Percentiles rank a stretch among this genome's conserved stretches.
Conservation (phyloP, 2,797 vertebrate species). For the Mormyrops boulengeri region DNA sequence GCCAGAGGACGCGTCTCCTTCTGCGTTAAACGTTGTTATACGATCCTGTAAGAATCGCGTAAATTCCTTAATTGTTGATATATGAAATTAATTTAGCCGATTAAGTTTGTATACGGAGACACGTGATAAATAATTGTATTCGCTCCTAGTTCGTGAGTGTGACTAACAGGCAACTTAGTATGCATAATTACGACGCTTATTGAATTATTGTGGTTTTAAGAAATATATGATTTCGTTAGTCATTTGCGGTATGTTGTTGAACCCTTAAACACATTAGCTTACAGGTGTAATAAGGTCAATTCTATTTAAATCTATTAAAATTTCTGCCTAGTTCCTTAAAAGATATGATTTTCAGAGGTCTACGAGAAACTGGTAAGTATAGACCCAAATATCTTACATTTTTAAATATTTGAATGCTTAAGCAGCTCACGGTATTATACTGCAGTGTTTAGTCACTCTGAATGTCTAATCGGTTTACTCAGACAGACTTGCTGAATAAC, state of each 20-base stretch:
- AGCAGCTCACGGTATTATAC: neutral
- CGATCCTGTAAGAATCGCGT: neutral
- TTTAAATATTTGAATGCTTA: neutral
- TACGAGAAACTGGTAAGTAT: neutral
- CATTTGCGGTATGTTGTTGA: neutral
- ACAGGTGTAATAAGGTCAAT: neutral
- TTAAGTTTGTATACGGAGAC: neutral
- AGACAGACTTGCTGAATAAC: neutral
- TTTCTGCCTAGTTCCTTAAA: neutral
- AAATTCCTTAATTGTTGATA: neutral
- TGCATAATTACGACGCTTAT: neutral
- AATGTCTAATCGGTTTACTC: neutral
- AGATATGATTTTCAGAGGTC: neutral
- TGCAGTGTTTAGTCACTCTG: neutral
- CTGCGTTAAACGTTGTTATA: neutral
- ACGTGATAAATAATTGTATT: neutral
- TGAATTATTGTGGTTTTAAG: neutral
- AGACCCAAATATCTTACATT: neutral
- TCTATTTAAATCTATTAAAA: too few species aligned
- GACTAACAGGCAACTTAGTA: neutral
- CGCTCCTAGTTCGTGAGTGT: neutral
- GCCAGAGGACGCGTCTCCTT: neutral
- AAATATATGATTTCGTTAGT: neutral
- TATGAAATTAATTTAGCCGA: neutral
- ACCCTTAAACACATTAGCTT: neutral